Conservation (phyloP, 2,888 invertebrate species). For the Coecobrya sp. region DNA sequence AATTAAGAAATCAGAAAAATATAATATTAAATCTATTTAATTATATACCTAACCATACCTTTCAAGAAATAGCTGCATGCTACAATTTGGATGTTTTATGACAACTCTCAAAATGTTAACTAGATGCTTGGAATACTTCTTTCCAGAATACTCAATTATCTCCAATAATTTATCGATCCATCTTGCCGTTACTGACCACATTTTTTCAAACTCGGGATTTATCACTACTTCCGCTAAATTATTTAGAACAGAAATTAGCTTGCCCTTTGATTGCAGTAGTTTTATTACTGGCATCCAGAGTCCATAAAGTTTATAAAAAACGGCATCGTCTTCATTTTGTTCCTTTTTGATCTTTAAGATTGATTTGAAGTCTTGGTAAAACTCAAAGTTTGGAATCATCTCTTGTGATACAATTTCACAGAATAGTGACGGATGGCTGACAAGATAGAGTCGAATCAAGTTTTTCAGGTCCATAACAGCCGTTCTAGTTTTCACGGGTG, state of each 20-base stretch:
- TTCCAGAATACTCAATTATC: constrained; percentile 74
- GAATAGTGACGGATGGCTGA: constrained; percentile 63
- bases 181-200: constrained; percentile 59
- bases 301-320: constrained; percentile 66
- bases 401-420: constrained; percentile 76
- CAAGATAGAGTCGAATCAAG: constrained; percentile 62
- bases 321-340: constrained; percentile 25
- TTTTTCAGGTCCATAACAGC: constrained; percentile 72
- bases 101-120: constrained; percentile 64
- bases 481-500: constrained; percentile 73
- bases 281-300: constrained; percentile 82
- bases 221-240: constrained; percentile 70
- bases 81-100: constrained; percentile 74
- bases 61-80: constrained; percentile 71
- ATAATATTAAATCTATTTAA: neutral
- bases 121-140: constrained; percentile 71
- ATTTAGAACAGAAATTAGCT: constrained; percentile 65
- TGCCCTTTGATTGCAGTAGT: constrained; percentile 76
- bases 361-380: constrained; percentile 75
- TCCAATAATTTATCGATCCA: constrained; percentile 83
- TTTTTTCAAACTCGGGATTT: constrained; percentile 41
- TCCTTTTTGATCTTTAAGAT: constrained; percentile 49
- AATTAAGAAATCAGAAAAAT: too few species aligned
- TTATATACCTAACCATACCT: constrained; percentile 68
- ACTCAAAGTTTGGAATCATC: constrained; percentile 81